Conservation (phyloP, 2,797 vertebrate genomes). For the Cyclopterus lumpus region DNA sequence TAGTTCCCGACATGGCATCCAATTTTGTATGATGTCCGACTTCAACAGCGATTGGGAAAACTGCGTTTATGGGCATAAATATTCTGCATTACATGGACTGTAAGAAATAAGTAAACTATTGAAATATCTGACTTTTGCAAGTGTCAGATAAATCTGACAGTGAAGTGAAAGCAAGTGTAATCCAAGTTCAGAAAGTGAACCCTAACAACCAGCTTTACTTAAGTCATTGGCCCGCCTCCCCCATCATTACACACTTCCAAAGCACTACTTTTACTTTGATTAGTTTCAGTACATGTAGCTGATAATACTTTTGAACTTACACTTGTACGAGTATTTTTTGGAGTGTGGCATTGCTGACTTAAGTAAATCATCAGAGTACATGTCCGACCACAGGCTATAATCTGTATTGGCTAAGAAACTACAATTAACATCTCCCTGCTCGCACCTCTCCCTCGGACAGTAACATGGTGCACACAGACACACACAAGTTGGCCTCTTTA, state of each 20-base stretch:
- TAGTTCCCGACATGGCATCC: background rate
- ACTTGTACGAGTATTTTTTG: background rate
- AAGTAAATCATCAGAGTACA: background rate
- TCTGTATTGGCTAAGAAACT: background rate
- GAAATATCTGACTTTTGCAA: background rate
- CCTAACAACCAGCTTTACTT: too few species aligned
- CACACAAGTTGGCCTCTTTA: background rate
- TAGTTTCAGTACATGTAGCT: background rate
- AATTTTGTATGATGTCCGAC: background rate
- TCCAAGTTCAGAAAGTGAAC: too few species aligned
- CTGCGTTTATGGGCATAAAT: background rate
- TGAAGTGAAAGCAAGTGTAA: too few species aligned
- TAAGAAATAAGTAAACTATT: background rate
- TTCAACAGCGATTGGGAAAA: background rate
- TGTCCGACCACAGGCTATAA: background rate
- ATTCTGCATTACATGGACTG: background rate
- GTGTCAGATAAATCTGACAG: too few species aligned
- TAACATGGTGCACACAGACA: conserved; percentile 10
- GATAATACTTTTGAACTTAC: background rate
- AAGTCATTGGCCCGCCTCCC: background rate
- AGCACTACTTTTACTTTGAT: background rate
- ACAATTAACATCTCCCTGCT: conserved; percentile 23
- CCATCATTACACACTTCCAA: background rate
- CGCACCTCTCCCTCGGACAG: conserved; percentile 6
- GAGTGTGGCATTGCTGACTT: too few species aligned